phyloP scores from a whole-genome alignment of 2,113 vertebrate species.

The Hucho hucho region DNA sequence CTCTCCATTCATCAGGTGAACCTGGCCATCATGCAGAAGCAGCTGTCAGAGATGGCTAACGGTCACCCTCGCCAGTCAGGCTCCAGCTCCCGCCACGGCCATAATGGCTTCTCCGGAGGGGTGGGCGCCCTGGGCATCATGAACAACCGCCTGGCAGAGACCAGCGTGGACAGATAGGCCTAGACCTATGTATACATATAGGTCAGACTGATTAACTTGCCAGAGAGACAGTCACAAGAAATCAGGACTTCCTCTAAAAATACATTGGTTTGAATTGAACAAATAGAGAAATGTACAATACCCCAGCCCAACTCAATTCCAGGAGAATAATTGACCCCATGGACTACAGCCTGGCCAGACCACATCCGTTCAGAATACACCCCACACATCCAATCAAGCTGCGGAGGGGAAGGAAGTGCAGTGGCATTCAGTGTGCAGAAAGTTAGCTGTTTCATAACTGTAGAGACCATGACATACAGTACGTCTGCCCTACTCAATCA shows the following conservation, averaged over 20 bases:
- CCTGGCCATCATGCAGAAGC: constrained; percentile 93
- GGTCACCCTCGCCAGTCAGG: constrained; percentile 78
- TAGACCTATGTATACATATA: too few species aligned
- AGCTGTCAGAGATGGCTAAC: constrained; percentile 88
- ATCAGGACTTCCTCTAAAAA: not conserved
- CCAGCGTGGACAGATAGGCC: constrained; percentile 85
- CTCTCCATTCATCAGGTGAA: constrained; percentile 69
- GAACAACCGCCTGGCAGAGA: constrained; percentile 95
- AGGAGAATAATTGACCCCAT: not conserved
- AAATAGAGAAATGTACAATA: not conserved
- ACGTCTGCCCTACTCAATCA: not conserved
- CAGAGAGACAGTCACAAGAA: too few species aligned
- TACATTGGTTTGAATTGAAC: not conserved
- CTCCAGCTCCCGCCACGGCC: constrained; percentile 73
- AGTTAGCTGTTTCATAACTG: not conserved
- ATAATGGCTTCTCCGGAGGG: constrained; percentile 89
- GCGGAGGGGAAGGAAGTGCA: too few species aligned
- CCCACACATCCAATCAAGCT: too few species aligned
- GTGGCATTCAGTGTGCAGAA: too few species aligned
- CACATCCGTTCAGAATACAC: too few species aligned
- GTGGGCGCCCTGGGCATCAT: constrained; percentile 94
- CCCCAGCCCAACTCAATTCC: not conserved
- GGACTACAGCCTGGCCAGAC: too few species aligned
- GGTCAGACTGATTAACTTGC: too few species aligned
- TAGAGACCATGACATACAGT: not conserved